Base-by-base conservation (phyloP, 2,888 invertebrate genomes). In the Brachyopa scutellaris region DNA sequence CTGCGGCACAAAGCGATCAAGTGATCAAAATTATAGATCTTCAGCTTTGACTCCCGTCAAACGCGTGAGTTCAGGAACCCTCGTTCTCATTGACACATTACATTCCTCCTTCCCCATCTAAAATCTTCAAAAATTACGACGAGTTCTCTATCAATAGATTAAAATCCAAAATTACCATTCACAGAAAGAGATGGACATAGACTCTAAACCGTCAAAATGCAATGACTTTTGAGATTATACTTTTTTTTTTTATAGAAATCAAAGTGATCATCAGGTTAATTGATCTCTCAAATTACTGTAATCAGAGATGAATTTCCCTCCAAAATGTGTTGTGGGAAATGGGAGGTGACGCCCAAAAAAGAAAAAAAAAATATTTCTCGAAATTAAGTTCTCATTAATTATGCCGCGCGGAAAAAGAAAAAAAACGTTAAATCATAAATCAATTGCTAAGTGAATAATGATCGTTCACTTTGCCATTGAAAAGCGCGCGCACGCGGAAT, bases 381-480 rank as follows among this genome's bases (percentile, higher is more conserved):
- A 66, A 64, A 82, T 77, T 66, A 69, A 77, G 70, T 66, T 76
- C 76, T 66, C 70, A 70, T 82, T 66, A 77, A 82, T 77, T 70
- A 76, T 70, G 40, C 64, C 33, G 47, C 62, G n/a, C n/a, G n/a
- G 19, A 49, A 70, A 64, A 67, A 74, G 42, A 62, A 38, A 69
- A 36, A 11, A 38, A 26, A n/a, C 33, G 6, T 19, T 66, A 53
- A 17, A 26, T 53, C 57, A 77, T 82, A 82, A 82, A 77, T 82
- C 82, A 82, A 70, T 45, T 57, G 51, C 40, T 64, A 82, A 82
- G 66, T 82, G 82, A 76, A 59, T 77, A 82, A 82, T 82, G 82
- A 82, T 76, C 57, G 76, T 66, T 55, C 62, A 62, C 55, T 31
- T 40, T 57, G 53, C 49, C 57, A 33, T 36, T 38, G 45, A 15